Evolutionary conservation across 2,888 invertebrate genomes (phyloP).

Genomic region (Aspidapion aeneum): DNA sequence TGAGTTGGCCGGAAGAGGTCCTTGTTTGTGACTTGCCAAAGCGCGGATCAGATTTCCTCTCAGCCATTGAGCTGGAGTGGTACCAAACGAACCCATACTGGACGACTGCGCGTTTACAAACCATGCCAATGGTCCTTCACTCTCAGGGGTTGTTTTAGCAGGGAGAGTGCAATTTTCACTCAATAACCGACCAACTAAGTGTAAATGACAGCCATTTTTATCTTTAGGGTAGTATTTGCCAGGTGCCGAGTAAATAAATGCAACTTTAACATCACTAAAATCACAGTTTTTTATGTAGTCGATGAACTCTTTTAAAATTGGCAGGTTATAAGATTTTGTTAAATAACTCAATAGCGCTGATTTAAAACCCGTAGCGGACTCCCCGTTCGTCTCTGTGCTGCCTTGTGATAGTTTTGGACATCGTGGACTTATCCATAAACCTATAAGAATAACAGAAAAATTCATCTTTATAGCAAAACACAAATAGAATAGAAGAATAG

Average conservation of each 20-base stretch:
- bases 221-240: slow-evolving; percentile 61
- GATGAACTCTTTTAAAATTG: slow-evolving; percentile 68
- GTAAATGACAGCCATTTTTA: slow-evolving; percentile 48
- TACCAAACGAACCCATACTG: slow-evolving; percentile 69
- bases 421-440: slow-evolving; percentile 85
- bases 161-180: slow-evolving; percentile 59
- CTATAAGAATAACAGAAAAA: slow-evolving; percentile 49
- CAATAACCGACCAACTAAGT: slow-evolving; percentile 59
- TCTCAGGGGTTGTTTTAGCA: slow-evolving; percentile 39
- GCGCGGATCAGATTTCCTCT: slow-evolving; percentile 69
- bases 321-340: slow-evolving; percentile 61
- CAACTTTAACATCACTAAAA: slow-evolving; percentile 80
- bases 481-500: too few species aligned
- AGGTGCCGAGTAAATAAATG: slow-evolving; percentile 81
- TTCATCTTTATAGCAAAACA: too few species aligned
- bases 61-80: slow-evolving; percentile 69
- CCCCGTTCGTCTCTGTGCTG: slow-evolving; percentile 57
- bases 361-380: slow-evolving; percentile 83
- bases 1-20: slow-evolving; percentile 54
- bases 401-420: slow-evolving; percentile 63
- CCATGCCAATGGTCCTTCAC: slow-evolving; percentile 45
- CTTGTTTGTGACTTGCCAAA: slow-evolving; percentile 53
- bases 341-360: slow-evolving; percentile 73
- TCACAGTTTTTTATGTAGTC: slow-evolving; percentile 73
- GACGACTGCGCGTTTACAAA: slow-evolving; percentile 81